Conservation (phyloP, 2,888 invertebrate genomes). For the Athripsodes cinereus region DNA sequence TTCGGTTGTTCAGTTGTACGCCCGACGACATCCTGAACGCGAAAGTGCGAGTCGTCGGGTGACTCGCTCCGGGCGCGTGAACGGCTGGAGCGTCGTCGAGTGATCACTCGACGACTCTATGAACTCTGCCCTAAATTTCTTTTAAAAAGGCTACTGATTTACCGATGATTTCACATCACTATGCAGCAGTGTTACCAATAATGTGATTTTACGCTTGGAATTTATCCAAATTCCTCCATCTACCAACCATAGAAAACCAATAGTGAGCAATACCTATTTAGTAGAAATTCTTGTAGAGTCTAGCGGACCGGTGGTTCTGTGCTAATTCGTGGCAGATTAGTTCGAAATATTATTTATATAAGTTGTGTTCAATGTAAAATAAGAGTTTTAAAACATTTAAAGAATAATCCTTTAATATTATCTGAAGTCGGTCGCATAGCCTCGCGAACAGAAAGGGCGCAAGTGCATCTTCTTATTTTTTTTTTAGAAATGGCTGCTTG, state of each 20-base stretch:
- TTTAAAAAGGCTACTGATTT: too few species aligned
- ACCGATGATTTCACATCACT: too few species aligned
- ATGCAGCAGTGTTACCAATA: constrained; percentile 9
- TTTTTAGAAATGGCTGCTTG: constrained; percentile 33
- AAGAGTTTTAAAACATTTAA: not conserved
- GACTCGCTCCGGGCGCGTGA: too few species aligned
- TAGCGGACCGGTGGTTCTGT: constrained; percentile 13
- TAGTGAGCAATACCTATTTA: not conserved
- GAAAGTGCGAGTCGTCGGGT: too few species aligned
- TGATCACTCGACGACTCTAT: too few species aligned
- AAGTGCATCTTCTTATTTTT: constrained; percentile 17
- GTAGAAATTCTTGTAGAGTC: constrained; percentile 1
- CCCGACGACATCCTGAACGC: too few species aligned
- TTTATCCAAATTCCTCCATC: constrained; percentile 13
- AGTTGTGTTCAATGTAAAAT: not conserved
- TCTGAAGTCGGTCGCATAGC: constrained; percentile 21
- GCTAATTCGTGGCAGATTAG: constrained; percentile 15
- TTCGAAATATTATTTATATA: constrained; percentile 14
- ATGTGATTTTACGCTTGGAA: constrained; percentile 17
- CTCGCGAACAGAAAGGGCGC: constrained; percentile 15
- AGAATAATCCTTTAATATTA: constrained; percentile 14
- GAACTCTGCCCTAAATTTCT: too few species aligned
- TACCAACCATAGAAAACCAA: not conserved
- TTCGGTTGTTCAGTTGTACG: too few species aligned
- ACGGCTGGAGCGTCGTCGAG: too few species aligned